These are phyloP conservation scores for Perizoma affinitatum DNA, from an alignment of 2,888 invertebrate species.

Conservation along the genomic window DNA sequence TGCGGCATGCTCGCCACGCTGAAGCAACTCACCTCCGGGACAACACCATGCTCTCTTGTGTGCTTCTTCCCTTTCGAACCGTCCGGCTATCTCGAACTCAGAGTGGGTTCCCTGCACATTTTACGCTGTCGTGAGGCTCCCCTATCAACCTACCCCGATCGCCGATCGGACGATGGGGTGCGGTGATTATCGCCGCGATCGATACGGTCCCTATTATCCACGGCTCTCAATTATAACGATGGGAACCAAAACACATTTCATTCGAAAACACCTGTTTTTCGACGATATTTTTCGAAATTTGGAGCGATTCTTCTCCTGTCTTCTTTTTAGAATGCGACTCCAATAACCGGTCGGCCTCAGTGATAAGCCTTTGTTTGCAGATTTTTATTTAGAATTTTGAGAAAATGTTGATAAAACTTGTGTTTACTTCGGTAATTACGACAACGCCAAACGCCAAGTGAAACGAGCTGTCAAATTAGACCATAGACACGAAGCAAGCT, in stretches of 20 bases:
- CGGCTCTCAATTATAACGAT: conserved; percentile 78
- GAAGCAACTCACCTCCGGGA: conserved; percentile 66
- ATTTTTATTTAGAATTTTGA: conserved; percentile 29
- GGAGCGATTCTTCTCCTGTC: conserved; percentile 75
- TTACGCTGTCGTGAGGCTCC: conserved; percentile 29
- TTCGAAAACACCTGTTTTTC: conserved; percentile 92
- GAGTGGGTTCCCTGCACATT: conserved; percentile 34
- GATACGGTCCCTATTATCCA: conserved; percentile 81
- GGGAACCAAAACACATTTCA: conserved; percentile 85
- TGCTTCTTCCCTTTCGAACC: conserved; percentile 42
- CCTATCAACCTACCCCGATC: conserved; percentile 26
- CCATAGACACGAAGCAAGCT: conserved; percentile 70
- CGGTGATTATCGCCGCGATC: conserved; percentile 59
- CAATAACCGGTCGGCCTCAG: conserved; percentile 20
- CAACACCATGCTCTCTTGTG: conserved; percentile 57
- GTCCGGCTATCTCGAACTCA: conserved; percentile 47
- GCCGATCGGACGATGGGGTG: conserved; percentile 28
- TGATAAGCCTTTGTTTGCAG: conserved; percentile 20
- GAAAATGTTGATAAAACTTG: conserved; percentile 49
- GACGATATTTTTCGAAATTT: conserved; percentile 86
- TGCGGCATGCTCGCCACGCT: conserved; percentile 89
- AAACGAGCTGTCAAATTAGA: conserved; percentile 75
- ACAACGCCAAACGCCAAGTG: conserved; percentile 68
- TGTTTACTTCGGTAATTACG: conserved; percentile 73
- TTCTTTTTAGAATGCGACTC: conserved; percentile 13